These are phyloP conservation scores for Zaprionus africanus DNA, from an alignment of 1,140 invertebrate species.

Conservation along the genomic window DNA sequence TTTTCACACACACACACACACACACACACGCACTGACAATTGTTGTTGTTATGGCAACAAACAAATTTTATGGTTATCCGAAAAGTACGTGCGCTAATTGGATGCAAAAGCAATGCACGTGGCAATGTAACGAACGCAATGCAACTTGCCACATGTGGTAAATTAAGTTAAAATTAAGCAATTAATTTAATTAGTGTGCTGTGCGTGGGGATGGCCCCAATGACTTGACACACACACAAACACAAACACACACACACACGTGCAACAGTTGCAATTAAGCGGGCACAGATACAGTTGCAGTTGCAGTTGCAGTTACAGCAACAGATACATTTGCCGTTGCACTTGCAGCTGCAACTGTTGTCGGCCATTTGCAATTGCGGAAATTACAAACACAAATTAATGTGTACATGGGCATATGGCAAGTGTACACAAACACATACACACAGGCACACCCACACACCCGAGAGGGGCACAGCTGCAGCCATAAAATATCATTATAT, in stretches of 20 bases:
- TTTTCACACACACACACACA: constrained; percentile 17
- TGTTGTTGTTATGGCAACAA: constrained; percentile 54
- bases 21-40: constrained; percentile 19
- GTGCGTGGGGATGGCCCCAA: constrained; percentile 44
- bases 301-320: neutral
- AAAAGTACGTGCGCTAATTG: constrained; percentile 49
- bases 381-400: constrained; percentile 76
- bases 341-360: constrained; percentile 40
- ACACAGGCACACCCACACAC: constrained; percentile 9
- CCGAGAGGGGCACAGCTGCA: neutral
- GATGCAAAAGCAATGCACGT: constrained; percentile 55
- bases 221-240: constrained; percentile 53
- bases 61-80: constrained; percentile 60
- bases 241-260: constrained; percentile 33
- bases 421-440: constrained; percentile 7
- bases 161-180: constrained; percentile 82
- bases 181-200: constrained; percentile 78
- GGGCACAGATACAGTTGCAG: constrained; percentile 21
- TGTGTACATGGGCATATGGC: constrained; percentile 35
- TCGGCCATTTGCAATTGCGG: constrained; percentile 61
- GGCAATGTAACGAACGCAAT: constrained; percentile 39
- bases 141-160: constrained; percentile 77
- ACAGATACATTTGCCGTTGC: constrained; percentile 45
- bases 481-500: constrained; percentile 53
- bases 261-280: constrained; percentile 73